phyloP scores from a whole-genome alignment of 2,888 invertebrate species.

The Chrysolina americana region DNA sequence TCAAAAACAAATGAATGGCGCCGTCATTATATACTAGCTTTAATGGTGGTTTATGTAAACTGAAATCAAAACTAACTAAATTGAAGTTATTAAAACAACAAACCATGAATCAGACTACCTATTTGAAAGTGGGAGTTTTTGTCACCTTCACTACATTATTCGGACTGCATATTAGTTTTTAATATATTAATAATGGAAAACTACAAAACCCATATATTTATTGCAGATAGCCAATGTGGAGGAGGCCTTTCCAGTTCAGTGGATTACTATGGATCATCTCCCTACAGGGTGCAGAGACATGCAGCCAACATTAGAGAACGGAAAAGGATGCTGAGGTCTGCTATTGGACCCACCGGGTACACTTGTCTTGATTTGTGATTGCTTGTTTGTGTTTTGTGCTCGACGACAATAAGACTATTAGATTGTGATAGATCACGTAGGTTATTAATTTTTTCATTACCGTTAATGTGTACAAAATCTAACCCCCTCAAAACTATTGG shows the following conservation, averaged over 20 bases:
- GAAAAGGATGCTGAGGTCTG: conserved; percentile 98
- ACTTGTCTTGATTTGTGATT: conserved; percentile 64
- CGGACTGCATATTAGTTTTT: no score
- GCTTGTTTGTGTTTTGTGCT: conserved; percentile 49
- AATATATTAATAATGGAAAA: not conserved
- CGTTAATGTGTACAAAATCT: not conserved
- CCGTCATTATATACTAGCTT: no score
- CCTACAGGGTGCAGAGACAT: conserved; percentile 91
- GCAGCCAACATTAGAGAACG: conserved; percentile 97
- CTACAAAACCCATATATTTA: not conserved
- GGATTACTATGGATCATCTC: conserved; percentile 80
- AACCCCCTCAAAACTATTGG: no score
- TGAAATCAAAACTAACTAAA: no score
- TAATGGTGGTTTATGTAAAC: no score
- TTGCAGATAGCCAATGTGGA: conserved; percentile 51
- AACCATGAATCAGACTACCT: no score
- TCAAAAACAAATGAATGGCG: no score
- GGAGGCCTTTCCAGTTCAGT: conserved; percentile 69
- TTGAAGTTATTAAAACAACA: no score
- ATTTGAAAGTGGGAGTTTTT: no score
- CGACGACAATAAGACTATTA: conserved; percentile 20
- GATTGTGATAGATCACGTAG: conserved; percentile 32
- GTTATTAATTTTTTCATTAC: conserved; percentile 37
- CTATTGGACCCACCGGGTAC: conserved; percentile 84
- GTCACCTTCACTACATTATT: no score